Conservation (phyloP, 2,113 vertebrate genomes). For the Sebastes fasciatus region DNA sequence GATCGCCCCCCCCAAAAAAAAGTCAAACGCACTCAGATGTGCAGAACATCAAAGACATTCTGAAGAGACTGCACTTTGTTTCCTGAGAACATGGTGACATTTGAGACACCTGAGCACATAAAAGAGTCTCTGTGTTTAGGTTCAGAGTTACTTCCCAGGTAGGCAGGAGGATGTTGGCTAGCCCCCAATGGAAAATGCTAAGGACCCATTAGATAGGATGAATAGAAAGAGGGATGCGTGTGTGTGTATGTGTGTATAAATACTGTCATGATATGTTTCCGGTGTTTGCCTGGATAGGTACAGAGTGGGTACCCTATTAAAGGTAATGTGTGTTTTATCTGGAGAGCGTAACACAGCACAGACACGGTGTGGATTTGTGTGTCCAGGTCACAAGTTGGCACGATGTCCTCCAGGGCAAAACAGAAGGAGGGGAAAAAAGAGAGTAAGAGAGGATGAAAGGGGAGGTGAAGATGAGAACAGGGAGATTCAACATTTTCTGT, state of each 20-base stretch:
- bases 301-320: conserved; percentile 47
- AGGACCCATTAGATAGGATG: conserved; percentile 55
- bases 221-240: conserved; percentile 24
- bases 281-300: conserved; percentile 58
- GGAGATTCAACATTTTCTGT: background rate
- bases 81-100: conserved; percentile 46
- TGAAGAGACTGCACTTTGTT: conserved; percentile 69
- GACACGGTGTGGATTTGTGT: conserved; percentile 16
- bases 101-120: conserved; percentile 68
- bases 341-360: conserved; percentile 46
- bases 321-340: background rate
- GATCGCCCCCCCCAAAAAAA: background rate
- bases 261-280: conserved; percentile 68
- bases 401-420: background rate
- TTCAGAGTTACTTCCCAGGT: conserved; percentile 55
- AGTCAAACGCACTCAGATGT: conserved; percentile 7
- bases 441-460: too few species aligned
- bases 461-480: background rate
- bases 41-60: conserved; percentile 45
- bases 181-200: conserved; percentile 62
- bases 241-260: conserved; percentile 62
- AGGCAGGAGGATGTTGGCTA: conserved; percentile 48
- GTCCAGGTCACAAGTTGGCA: conserved; percentile 29
- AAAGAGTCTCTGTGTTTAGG: conserved; percentile 70
- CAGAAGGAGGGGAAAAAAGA: background rate